Conservation (phyloP, 2,888 invertebrate species). For the Odontocerum albicorne region DNA sequence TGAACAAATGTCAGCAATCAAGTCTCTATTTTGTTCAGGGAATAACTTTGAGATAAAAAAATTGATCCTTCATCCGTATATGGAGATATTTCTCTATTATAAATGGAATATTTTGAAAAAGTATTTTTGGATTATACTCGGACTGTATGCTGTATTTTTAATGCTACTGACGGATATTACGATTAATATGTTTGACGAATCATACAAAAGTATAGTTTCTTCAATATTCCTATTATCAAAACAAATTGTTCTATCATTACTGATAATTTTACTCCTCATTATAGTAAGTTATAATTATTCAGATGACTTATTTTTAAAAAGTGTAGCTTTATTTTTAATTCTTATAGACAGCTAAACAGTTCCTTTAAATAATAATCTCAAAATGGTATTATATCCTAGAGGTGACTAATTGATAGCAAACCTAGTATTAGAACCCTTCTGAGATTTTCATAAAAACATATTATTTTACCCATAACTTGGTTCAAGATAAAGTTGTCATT, state of each 20-base stretch:
- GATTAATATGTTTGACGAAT: slow-evolving; percentile 32
- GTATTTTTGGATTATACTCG: slow-evolving; percentile 57
- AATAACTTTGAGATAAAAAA: slow-evolving; percentile 53
- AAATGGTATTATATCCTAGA: no score
- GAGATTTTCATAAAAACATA: no score
- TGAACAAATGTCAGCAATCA: slow-evolving; percentile 60
- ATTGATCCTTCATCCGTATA: slow-evolving; percentile 57
- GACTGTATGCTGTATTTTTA: slow-evolving; percentile 54
- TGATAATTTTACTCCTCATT: slow-evolving; percentile 46
- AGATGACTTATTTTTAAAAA: no score
- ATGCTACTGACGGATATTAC: slow-evolving; percentile 53
- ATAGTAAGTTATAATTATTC: slow-evolving; percentile 44
- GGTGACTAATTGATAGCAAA: no score
- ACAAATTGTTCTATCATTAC: neutral
- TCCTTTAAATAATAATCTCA: no score
- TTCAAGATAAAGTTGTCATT: no score
- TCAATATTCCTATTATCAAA: neutral
- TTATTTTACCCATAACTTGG: no score
- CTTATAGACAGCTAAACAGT: no score
- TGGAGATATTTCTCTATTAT: slow-evolving; percentile 58
- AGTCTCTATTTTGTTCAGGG: slow-evolving; percentile 56
- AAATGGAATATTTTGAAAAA: slow-evolving; percentile 60
- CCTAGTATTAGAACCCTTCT: no score
- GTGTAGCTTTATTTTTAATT: no score
- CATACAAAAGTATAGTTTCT: neutral